These are phyloP conservation scores for Drosophila greeni DNA, from an alignment of 2,888 invertebrate species.

Conservation along the genomic window DNA sequence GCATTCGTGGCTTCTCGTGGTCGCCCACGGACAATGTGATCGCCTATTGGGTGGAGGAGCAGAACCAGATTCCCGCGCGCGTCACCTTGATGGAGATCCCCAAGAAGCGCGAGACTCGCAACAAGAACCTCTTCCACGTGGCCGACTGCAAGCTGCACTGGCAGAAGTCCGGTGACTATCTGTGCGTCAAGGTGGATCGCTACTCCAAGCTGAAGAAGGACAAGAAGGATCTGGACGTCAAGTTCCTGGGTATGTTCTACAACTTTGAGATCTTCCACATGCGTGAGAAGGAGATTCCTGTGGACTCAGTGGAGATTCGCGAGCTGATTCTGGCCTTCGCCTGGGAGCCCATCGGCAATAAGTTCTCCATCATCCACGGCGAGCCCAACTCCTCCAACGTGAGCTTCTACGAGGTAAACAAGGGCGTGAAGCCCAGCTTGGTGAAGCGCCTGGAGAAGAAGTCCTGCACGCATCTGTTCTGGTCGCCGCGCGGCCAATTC, in stretches of 20 bases:
- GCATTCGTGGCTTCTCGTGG: constrained; percentile 97
- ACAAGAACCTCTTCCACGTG: constrained; percentile 98
- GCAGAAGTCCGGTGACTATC: constrained; percentile 98
- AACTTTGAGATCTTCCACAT: constrained; percentile 99
- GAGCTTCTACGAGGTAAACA: constrained; percentile 94
- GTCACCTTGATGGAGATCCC: constrained; percentile 96
- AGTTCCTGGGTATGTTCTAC: constrained; percentile 97
- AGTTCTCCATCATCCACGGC: constrained; percentile 98
- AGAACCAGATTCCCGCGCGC: constrained; percentile 96
- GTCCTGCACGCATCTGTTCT: constrained; percentile 94
- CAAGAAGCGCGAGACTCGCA: constrained; percentile 91
- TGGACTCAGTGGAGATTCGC: constrained; percentile 97
- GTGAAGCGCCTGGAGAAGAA: constrained; percentile 94
- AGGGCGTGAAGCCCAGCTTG: constrained; percentile 91
- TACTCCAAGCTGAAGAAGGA: constrained; percentile 95
- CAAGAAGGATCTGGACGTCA: constrained; percentile 92
- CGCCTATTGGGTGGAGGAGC: constrained; percentile 99
- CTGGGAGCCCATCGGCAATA: constrained; percentile 98
- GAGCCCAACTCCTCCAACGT: constrained; percentile 89
- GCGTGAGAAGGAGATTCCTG: constrained; percentile 97
- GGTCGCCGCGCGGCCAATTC: constrained; percentile 97
- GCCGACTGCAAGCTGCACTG: constrained; percentile 99
- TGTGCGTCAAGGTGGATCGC: constrained; percentile 96
- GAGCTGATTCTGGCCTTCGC: constrained; percentile 95
- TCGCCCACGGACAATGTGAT: constrained; percentile 97